These are phyloP conservation scores for Anabas testudineus DNA, from an alignment of 2,797 vertebrate genomes.

Conservation along the genomic window DNA sequence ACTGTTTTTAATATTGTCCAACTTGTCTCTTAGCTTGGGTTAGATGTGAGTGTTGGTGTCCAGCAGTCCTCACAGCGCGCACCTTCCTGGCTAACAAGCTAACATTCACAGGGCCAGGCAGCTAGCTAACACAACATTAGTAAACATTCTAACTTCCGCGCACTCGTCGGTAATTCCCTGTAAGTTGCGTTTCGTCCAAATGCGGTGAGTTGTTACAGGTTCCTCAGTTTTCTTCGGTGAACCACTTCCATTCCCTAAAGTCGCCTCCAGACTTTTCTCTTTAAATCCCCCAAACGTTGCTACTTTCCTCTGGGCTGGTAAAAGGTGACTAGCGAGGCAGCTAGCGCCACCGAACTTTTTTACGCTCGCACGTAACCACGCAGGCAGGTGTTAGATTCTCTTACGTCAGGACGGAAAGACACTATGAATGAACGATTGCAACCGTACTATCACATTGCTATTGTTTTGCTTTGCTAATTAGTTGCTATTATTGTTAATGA, in stretches of 20 bases:
- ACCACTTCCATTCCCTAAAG: conserved; percentile 1
- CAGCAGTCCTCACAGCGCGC: conserved; percentile 27
- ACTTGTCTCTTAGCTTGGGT: conserved; percentile 3
- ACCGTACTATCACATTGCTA: not conserved
- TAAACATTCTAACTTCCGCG: conserved; percentile 71
- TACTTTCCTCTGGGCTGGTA: conserved; percentile 44
- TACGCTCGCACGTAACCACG: conserved; percentile 68
- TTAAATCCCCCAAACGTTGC: conserved; percentile 53
- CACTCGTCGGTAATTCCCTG: conserved; percentile 19
- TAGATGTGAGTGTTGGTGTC: conserved; percentile 5
- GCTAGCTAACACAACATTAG: conserved; percentile 64
- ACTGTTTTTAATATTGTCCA: not conserved
- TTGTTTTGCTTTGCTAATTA: not conserved
- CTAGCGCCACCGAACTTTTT: conserved; percentile 69
- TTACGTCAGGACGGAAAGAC: conserved; percentile 39
- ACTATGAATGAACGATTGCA: not conserved
- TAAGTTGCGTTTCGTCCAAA: conserved; percentile 5
- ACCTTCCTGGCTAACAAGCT: conserved; percentile 70
- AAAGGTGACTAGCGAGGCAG: conserved; percentile 63
- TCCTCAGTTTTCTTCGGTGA: not conserved
- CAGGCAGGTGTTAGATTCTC: conserved; percentile 59
- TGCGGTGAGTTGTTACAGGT: not conserved
- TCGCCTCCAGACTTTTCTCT: conserved; percentile 4
- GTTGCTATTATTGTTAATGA: not conserved
- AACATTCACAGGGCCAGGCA: conserved; percentile 73